phyloP scores from a whole-genome alignment of 2,113 vertebrate genomes.

The rat (Rattus norvegicus) region DNA sequence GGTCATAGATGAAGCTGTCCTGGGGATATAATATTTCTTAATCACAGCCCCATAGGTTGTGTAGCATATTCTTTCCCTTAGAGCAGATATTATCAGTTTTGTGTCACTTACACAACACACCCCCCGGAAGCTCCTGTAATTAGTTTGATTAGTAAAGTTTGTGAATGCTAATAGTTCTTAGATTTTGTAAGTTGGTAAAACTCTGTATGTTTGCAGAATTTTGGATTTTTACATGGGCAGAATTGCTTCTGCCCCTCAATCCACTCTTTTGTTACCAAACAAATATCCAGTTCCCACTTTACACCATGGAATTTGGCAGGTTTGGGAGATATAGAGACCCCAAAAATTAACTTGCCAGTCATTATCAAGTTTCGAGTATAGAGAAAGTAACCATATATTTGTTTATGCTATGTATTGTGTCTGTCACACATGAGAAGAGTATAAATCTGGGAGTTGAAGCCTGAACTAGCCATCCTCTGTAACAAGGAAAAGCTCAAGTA shows the following conservation, averaged over 20 bases:
- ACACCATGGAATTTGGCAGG: background rate
- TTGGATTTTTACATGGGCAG: background rate
- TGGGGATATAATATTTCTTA: background rate
- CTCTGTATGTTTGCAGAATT: background rate
- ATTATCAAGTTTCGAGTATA: constrained; percentile 14
- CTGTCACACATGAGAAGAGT: background rate
- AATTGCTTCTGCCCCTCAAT: background rate
- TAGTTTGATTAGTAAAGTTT: constrained; percentile 24
- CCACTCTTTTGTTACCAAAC: constrained; percentile 9
- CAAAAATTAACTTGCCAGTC: background rate
- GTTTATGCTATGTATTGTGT: background rate
- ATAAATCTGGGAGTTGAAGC: background rate
- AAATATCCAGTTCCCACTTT: background rate
- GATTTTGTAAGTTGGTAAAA: background rate
- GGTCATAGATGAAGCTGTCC: background rate
- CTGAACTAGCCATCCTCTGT: background rate
- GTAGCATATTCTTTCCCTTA: background rate
- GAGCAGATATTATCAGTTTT: background rate
- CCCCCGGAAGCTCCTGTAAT: background rate
- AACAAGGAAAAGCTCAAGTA: background rate
- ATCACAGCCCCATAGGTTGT: background rate
- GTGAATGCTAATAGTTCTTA: background rate
- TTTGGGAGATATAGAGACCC: background rate
- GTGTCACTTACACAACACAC: background rate
- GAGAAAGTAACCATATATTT: background rate